Base-by-base conservation (phyloP, 2,113 vertebrate genomes). In the Pandion haliaetus region DNA sequence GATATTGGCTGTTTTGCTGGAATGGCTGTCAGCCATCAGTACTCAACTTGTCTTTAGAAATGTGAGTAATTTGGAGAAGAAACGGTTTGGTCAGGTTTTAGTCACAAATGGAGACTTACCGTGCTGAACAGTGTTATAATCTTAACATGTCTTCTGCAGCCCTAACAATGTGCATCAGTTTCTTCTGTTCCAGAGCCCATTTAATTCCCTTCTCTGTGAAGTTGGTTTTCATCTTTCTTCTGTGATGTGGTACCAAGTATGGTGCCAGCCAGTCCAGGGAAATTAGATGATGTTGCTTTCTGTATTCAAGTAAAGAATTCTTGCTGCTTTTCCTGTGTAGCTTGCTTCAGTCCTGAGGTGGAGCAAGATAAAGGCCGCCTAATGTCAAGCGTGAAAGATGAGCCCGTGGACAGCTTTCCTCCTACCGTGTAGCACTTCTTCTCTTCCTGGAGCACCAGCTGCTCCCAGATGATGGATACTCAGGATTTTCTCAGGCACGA, bases 401-500 rank as follows among this genome's bases (percentile, higher is more conserved):
- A 93, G 78, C 63, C 70, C 20, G 0, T 94, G 91, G 96, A 94
- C 86, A 91, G 44, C 52, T 96, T 97, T 81, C 61, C 80, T 95
- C 47, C 72, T 92, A 63, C 73, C 5, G 12, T 82, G 92, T 91
- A 94, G 94, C 97, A 96, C 96, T 94, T 74, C 86, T 93, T 69
- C 86, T 95, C 86, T 67, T 93, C 94, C 82, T 88, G 95, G 96
- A 95, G 96, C 96, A 97, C 82, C 92, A 96, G 91, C 96, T 97
- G 96, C 97, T 98, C 96, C 92, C 94, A 96, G 94, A 95, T 85
- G 83, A 91, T 42, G 86, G 95, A 95, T 90, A 96, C 98, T 98
- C 98, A 98, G 98, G 98, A 98, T 97, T 98, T 97, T 97, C 97
- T 98, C 97, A 98, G 97, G 97, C 98, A 95, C 2, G 44, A 95